Evolutionary conservation across 2,797 vertebrate species (phyloP), one percentile per base, ranked within the genome.

Genomic region (Sternotherus odoratus): DNA sequence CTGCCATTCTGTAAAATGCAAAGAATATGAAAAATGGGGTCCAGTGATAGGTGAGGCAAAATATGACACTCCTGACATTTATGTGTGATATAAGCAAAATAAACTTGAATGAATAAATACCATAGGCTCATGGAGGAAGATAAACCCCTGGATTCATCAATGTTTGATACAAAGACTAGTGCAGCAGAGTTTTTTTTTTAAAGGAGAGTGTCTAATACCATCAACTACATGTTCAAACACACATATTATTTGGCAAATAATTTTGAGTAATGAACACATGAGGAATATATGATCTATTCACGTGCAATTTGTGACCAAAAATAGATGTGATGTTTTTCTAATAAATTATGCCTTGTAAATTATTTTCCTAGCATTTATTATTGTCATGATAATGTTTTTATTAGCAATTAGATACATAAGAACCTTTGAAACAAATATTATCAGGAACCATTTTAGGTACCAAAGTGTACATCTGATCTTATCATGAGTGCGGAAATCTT

Each of bases 221-320:
- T n/a, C 16, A 36, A 36, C 33, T 74, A 77, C 21, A n/a, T 51
- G 8, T 81, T 89, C 28, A 83, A 91, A 81, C 79, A 89, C 23
- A 24, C 75, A 48, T 17, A 10, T 63, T 63, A 66, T 63, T 63
- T 63, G 60, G 75, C 39, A 96, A 91, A 84, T 87, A 90, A 80
- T 87, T 87, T 46, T 82, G 46, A 92, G 80, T 82, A 88, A 92
- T 80, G 78, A 87, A 94, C 94, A 53, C 21, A 19, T 51, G 80
- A 23, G 90, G 82, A 87, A 69, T 78, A 33, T 89, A 6, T 19
- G 0, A 5, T 88, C 46, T 3, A 0, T 87, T 90, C 77, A 50
- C 78, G 74, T 51, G 85, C 19, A 74, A 56, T 60, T 87, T 83
- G 81, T 93, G 90, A 94, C 92, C 19, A 94, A 87, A 91, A 95